Evolutionary conservation across 2,113 vertebrate genomes (phyloP), one percentile per base, ranked within the genome.

Genomic region (Picathartes gymnocephalus): DNA sequence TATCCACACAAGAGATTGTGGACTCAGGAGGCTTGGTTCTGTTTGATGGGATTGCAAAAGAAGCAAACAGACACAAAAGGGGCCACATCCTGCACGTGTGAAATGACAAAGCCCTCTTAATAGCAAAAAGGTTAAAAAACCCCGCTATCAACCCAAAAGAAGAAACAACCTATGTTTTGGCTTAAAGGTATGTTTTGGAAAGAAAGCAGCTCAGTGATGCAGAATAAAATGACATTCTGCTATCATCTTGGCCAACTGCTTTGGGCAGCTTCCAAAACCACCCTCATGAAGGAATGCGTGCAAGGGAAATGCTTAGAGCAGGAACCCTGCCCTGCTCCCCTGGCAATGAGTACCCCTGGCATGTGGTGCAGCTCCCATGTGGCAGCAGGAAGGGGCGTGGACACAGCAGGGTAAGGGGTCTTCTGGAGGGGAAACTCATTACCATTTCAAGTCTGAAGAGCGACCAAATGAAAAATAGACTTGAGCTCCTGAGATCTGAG

Each of bases 221-320:
- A 2, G 21, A 80, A 27, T 37, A 45, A 47, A 70, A 45, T 57
- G 15, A 42, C 31, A 57, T 39, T 61, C 51, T 57, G 24, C 7
- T 57, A 18, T 8, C 19, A 66, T 20, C 42, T 25, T 16, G 5
- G 78, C 15, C 68, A 81, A 10, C 35, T 60, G 72, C 86, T 92
- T 40, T 35, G 45, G 35, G 56, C 66, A 70, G 65, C 50, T 80
- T 80, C 51, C 68, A 39, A 42, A 79, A 15, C 20, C 40, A 40
- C 27, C 14, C 25, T 76, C 19, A 10, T 10, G 45, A 40, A 35
- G n/a, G 33, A 48, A 20, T 6, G 14, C 0, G 0, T 21, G 50
- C 21, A 54, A 50, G 15, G 39, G 22, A 44, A 88, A 66, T 28
- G 44, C 37, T 39, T 17, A 20, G 37, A 51, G 68, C 22, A 33